Conservation (phyloP, 2,797 vertebrate genomes). For the Channa striata region DNA sequence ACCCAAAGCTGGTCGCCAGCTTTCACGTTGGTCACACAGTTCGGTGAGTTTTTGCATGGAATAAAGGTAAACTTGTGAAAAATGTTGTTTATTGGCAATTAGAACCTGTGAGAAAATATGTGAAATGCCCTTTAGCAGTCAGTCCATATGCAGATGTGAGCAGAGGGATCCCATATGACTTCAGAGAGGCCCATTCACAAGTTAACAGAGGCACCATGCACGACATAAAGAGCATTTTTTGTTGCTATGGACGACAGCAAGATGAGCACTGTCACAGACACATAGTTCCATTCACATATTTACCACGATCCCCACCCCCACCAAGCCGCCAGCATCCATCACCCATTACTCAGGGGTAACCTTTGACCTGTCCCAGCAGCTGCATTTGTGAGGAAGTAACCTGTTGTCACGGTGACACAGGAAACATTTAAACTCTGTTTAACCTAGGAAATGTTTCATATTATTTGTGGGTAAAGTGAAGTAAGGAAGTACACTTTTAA, state of each 20-base stretch:
- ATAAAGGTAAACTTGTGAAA: too few relatives aligned
- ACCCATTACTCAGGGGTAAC: constrained; percentile 58
- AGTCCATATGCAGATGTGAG: not conserved
- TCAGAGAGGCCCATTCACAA: constrained; percentile 14
- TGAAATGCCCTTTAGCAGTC: not conserved
- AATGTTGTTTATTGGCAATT: too few relatives aligned
- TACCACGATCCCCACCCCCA: constrained; percentile 21
- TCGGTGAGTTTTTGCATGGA: too few relatives aligned
- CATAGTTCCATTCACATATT: constrained; percentile 65
- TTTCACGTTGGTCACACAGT: not conserved
- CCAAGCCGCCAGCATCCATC: constrained; percentile 46
- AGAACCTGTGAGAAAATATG: not conserved
- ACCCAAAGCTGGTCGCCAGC: too few relatives aligned
- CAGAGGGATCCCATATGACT: not conserved
- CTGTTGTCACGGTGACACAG: constrained; percentile 67
- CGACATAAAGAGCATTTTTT: constrained; percentile 24
- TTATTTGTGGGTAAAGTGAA: not conserved
- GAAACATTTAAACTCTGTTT: constrained; percentile 36
- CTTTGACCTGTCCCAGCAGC: constrained; percentile 69
- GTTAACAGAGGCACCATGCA: constrained; percentile 22
- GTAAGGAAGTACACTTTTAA: not conserved
- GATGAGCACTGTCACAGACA: constrained; percentile 51
- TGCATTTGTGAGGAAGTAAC: constrained; percentile 56
- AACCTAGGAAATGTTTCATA: constrained; percentile 8
- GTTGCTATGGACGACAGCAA: constrained; percentile 46